phyloP scores from a whole-genome alignment of 2,797 vertebrate genomes.

The Hozukius guyotensis region DNA sequence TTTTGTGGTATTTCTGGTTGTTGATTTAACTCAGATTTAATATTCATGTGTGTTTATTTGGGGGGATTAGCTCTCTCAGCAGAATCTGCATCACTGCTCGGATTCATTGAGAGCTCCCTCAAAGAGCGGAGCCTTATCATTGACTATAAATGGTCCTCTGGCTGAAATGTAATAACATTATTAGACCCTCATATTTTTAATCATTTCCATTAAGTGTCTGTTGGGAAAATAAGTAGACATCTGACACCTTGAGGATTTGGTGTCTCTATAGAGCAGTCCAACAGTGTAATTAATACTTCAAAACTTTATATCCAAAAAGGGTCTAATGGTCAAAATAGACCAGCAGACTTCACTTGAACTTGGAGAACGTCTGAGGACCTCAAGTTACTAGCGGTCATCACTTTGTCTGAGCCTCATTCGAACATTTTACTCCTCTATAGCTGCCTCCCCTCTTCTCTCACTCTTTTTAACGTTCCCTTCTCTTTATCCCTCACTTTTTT shows the following conservation, averaged over 20 bases:
- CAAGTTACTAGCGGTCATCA: not conserved
- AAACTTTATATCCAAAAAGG: not conserved
- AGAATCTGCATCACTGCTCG: not conserved
- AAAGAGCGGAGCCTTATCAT: not conserved
- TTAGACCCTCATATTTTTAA: not conserved
- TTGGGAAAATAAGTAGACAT: not conserved
- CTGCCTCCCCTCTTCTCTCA: not conserved
- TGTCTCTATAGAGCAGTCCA: not conserved
- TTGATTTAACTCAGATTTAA: not conserved
- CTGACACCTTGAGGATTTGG: not conserved
- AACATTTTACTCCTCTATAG: not conserved
- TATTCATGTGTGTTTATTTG: not conserved
- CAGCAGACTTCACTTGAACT: not conserved
- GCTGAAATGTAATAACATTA: not conserved
- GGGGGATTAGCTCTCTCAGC: not conserved
- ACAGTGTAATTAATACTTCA: not conserved
- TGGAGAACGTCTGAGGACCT: not conserved
- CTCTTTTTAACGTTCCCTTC: not conserved
- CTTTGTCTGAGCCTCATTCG: not conserved
- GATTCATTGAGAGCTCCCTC: not conserved
- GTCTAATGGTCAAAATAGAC: not conserved
- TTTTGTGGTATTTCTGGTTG: too few relatives aligned
- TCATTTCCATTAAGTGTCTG: not conserved
- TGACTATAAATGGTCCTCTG: not conserved
- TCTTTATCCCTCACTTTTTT: slow-evolving; percentile 21